Base-by-base conservation (phyloP, 92 coral and sea anemone genomes). In the Desmophyllum pertusum region DNA sequence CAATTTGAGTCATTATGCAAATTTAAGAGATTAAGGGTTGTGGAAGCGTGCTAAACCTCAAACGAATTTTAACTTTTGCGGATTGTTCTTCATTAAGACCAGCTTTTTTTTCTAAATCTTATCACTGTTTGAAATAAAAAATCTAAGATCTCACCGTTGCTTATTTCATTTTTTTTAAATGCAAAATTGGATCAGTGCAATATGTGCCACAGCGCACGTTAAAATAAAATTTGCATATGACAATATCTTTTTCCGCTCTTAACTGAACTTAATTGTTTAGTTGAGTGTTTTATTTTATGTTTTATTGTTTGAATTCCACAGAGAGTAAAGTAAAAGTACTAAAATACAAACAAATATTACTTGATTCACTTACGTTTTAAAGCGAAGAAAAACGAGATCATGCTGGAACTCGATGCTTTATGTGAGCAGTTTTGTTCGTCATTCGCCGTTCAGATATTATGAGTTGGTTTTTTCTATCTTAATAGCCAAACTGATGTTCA, bases 1-100 rank as follows among this genome's bases (percentile, higher is more conserved):
- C 57, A 27, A 35, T 72, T 42, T 7, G 30, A 23, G 43, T 75
- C 79, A 66, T 75, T 57, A 76, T 76, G 80, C 80, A 76, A 76
- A 76, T 76, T 76, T 76, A 9, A 57, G 17, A 57, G 33, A 35
- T 55, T 76, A 9, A 36, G 42, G 19, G 37, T 50, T 59, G 38
- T 53, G 13, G 11, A 17, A 37, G 63, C 19, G 63, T 25, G 43
- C 4, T 13, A 15, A 42, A 41, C 55, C 21, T 72, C 37, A 5
- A 25, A 71, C 52, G 33, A 71, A 10, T 23, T 66, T 72, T 27
- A n/a, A 3, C 10, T 51, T 51, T 53, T 75, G 33, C 30, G 17
- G 15, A 35, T 48, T 17, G 19, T 15, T 13, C 41, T 71, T 43
- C 27, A 68, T 19, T 17, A 39, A 43, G 21, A 27, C 59, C 57